Evolutionary conservation across 2,113 vertebrate genomes (phyloP).

Genomic region (Tachysurus fulvidraco): DNA sequence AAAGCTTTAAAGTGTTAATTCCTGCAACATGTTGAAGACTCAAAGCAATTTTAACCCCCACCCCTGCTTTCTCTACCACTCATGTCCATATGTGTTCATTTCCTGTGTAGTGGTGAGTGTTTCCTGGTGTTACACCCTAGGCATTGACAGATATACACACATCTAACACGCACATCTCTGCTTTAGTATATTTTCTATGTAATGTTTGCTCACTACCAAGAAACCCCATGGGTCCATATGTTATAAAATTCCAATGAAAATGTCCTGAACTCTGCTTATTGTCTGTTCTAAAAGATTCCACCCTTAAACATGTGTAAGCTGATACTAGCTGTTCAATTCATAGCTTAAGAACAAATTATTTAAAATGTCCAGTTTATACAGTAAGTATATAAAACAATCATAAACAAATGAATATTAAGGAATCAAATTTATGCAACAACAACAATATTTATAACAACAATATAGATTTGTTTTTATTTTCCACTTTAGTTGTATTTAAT

Average conservation of each 20-base stretch:
- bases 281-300: not conserved
- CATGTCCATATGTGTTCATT: conserved; percentile 13
- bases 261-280: not conserved
- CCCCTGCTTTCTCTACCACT: not conserved
- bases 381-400: not conserved
- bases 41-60: not conserved
- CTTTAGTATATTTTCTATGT: not conserved
- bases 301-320: not conserved
- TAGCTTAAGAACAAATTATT: not conserved
- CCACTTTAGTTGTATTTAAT: not conserved
- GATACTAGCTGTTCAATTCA: not conserved
- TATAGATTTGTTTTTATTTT: not conserved
- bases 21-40: not conserved
- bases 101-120: conserved; percentile 17
- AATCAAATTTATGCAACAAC: not conserved
- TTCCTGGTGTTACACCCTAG: conserved; percentile 36
- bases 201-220: not conserved
- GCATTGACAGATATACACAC: not conserved
- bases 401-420: not conserved
- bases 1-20: not conserved
- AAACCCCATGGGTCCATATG: not conserved
- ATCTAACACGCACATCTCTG: not conserved
- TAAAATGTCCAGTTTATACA: not conserved
- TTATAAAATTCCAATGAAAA: not conserved
- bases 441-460: not conserved